Evolutionary conservation across 2,888 invertebrate genomes (phyloP).

Genomic region (Xestoiulus laeticollis): DNA sequence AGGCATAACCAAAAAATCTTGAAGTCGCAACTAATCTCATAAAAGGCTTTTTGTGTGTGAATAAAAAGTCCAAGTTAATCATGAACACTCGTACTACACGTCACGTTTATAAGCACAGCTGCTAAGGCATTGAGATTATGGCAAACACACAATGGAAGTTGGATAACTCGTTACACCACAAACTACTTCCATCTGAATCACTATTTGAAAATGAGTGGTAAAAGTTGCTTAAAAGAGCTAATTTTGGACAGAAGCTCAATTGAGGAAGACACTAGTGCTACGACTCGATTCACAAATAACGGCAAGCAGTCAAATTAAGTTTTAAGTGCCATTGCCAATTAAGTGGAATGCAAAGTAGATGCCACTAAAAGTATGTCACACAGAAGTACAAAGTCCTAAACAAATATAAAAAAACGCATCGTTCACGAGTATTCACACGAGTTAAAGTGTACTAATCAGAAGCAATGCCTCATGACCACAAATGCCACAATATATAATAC

Average conservation of each 20-base stretch:
- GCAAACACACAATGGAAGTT: not conserved
- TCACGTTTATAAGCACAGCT: not conserved
- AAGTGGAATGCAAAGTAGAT: constrained; percentile 7
- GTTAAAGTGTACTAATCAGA: not conserved
- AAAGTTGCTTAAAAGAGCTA: not conserved
- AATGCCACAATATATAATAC: not conserved
- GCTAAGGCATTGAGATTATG: not conserved
- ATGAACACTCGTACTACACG: not conserved
- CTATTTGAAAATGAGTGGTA: not conserved
- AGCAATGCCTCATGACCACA: constrained; percentile 2
- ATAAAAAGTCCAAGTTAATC: not conserved
- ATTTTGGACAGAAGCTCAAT: not conserved
- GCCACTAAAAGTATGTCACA: not conserved
- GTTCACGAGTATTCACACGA: not conserved
- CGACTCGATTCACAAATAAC: not conserved
- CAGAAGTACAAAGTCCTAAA: not conserved
- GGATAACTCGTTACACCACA: not conserved
- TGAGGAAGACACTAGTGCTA: not conserved
- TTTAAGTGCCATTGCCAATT: not conserved
- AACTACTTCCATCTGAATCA: not conserved
- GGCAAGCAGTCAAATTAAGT: not conserved
- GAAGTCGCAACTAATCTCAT: too few species aligned
- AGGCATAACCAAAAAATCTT: too few species aligned
- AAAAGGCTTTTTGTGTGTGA: too few species aligned
- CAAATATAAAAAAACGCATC: not conserved